Conservation (phyloP, 2,888 invertebrate species). For the Plemyria rubiginata region DNA sequence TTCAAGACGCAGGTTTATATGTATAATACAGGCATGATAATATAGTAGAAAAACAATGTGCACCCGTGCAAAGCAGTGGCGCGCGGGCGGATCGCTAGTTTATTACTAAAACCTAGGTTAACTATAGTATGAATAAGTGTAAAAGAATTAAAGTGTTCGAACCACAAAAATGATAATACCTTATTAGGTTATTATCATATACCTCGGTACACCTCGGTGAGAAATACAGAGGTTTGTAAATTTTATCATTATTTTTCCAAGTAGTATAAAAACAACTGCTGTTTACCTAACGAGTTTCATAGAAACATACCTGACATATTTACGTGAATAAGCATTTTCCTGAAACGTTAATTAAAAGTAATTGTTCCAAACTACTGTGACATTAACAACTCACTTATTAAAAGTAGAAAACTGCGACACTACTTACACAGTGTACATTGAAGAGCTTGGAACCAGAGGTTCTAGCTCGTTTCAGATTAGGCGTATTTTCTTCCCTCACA, state of each 20-base stretch:
- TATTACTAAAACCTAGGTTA: too few relatives aligned
- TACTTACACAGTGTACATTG: neutral
- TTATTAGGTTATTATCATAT: too few relatives aligned
- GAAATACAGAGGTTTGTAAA: neutral
- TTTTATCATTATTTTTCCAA: neutral
- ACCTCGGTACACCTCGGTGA: too few relatives aligned
- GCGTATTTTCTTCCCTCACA: too few relatives aligned
- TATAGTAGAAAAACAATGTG: too few relatives aligned
- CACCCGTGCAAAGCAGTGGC: too few relatives aligned
- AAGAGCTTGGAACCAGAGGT: conserved; percentile 3
- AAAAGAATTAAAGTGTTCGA: too few relatives aligned
- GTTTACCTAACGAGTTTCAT: conserved; percentile 15
- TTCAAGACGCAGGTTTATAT: too few relatives aligned
- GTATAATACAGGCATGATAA: too few relatives aligned
- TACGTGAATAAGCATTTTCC: conserved; percentile 11
- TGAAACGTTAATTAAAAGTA: conserved; percentile 17
- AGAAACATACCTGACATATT: conserved; percentile 10
- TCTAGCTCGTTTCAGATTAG: neutral
- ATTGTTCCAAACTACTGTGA: conserved; percentile 12
- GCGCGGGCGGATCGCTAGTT: too few relatives aligned
- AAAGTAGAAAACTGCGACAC: conserved; percentile 1
- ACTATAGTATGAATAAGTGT: too few relatives aligned
- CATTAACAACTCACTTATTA: conserved; percentile 6
- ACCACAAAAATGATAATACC: too few relatives aligned
- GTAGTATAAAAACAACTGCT: neutral